These are phyloP conservation scores for Perognathus longimembris DNA, from an alignment of 2,113 vertebrate genomes.

Conservation along the genomic window DNA sequence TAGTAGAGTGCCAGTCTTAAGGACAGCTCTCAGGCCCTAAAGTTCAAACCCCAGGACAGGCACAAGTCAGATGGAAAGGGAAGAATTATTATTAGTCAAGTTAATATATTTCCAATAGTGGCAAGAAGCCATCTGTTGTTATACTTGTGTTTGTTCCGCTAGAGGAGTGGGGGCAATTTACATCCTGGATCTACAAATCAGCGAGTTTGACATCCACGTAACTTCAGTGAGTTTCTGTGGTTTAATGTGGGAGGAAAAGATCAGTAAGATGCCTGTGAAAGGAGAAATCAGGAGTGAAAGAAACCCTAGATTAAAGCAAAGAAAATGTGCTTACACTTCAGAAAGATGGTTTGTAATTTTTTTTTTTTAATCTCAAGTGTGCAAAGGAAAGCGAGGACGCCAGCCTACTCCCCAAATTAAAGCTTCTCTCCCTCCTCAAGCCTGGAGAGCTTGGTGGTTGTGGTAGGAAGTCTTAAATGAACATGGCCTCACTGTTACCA, in stretches of 20 bases:
- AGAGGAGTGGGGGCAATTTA: not conserved
- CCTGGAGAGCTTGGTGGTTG: constrained; percentile 59
- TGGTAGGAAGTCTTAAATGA: constrained; percentile 43
- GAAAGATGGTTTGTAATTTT: not conserved
- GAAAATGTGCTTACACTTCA: constrained; percentile 10
- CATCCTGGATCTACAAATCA: not conserved
- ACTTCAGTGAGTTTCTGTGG: constrained; percentile 16
- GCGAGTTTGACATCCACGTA: not conserved
- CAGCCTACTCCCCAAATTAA: constrained; percentile 33
- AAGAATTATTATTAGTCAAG: not conserved
- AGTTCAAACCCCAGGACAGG: too few relatives aligned
- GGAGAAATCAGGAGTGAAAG: constrained; percentile 47
- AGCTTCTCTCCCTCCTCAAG: constrained; percentile 34
- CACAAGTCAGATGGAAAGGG: not conserved
- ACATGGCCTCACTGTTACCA: constrained; percentile 26
- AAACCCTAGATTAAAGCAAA: constrained; percentile 9
- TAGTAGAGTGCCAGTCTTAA: too few relatives aligned
- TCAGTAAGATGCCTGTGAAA: constrained; percentile 3
- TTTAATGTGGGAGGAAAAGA: not conserved
- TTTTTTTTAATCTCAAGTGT: not conserved
- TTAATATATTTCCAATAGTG: constrained; percentile 31
- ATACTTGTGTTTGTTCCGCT: not conserved
- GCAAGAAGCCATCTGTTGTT: not conserved
- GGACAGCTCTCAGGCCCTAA: too few relatives aligned
- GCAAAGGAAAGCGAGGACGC: not conserved